Evolutionary conservation across 2,888 invertebrate species (phyloP), one percentile per base, ranked within the genome.

Genomic region (Adelognathus sp.): DNA sequence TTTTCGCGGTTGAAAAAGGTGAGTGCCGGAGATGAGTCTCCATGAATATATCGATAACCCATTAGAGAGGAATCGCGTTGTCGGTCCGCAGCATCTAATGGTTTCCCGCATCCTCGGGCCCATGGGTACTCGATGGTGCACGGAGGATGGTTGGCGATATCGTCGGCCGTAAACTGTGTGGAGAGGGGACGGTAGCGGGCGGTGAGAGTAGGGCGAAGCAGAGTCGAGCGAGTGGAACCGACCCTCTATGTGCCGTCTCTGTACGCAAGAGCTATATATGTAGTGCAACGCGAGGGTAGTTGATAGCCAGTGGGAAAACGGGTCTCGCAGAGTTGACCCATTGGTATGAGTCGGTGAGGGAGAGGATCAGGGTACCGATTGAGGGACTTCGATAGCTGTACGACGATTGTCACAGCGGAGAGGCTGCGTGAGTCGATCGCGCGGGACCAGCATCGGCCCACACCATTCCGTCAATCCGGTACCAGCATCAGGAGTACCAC

Each of bases 31-130:
- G 84, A 84, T 82, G 87, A 88, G 83, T 81, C 83, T 84, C 86
- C 84, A 85, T 89, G 88, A 88, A 88, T 88, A 88, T 88, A 88
- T 88, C 88, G 88, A 88, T 88, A 88, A 89, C 88, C 89, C 89
- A 89, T 88, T 88, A 88, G 87, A 84, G 79, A 75, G 67, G 36
- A n/a, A 24, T 6, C 58, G 58, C 21, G 44, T 29, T 44, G 31
- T 31, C 50, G 50, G 64, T 66, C 52, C 52, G 11, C 6, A 54
- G 33, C 36, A 36, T 39, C 52, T 27, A 52, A 27, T 54, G 52
- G 52, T 52, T 41, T 66, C 36, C 39, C 24, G 14, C 24, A 14
- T 18, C 36, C 52, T 29, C 33, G 56, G 4, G 21, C 27, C 39
- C 56, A 7, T 21, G 24, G 27, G 24, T 79, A 66, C 64, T 60